phyloP scores from a whole-genome alignment of 1,140 invertebrate species.

The Dryas iulia region DNA sequence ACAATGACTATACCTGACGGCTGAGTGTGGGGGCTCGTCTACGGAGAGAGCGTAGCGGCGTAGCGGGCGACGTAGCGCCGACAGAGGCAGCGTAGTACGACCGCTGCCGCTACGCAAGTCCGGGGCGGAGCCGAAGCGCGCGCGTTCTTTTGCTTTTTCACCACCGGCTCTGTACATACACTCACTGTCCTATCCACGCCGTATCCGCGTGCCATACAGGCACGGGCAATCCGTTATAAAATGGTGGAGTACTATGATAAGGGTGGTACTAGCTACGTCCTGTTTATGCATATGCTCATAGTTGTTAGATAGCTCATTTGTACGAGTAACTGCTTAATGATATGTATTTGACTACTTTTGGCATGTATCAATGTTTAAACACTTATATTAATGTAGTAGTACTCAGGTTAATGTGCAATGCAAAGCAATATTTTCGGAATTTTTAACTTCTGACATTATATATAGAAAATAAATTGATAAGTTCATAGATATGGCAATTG shows the following conservation, averaged over 20 bases:
- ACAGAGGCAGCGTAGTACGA: conserved; percentile 75
- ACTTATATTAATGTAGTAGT: too few species aligned
- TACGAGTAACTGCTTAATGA: background rate
- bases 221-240: conserved; percentile 15
- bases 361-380: too few species aligned
- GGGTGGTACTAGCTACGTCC: background rate
- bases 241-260: background rate
- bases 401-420: too few species aligned
- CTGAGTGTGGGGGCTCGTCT: conserved; percentile 81
- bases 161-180: conserved; percentile 56
- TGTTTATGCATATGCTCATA: background rate
- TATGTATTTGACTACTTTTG: background rate
- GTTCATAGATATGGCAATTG: too few species aligned
- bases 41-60: conserved; percentile 86
- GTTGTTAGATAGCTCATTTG: background rate
- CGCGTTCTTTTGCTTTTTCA: conserved; percentile 50
- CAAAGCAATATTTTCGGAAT: too few species aligned
- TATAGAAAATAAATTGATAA: too few species aligned
- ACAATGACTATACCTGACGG: conserved; percentile 56
- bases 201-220: background rate
- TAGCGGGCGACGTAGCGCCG: conserved; percentile 81
- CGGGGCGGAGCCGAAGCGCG: conserved; percentile 69
- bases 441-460: too few species aligned
- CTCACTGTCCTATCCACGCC: conserved; percentile 41
- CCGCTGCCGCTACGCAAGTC: conserved; percentile 77